phyloP scores from a whole-genome alignment of 2,797 vertebrate species.

The Chrysocyon brachyurus region DNA sequence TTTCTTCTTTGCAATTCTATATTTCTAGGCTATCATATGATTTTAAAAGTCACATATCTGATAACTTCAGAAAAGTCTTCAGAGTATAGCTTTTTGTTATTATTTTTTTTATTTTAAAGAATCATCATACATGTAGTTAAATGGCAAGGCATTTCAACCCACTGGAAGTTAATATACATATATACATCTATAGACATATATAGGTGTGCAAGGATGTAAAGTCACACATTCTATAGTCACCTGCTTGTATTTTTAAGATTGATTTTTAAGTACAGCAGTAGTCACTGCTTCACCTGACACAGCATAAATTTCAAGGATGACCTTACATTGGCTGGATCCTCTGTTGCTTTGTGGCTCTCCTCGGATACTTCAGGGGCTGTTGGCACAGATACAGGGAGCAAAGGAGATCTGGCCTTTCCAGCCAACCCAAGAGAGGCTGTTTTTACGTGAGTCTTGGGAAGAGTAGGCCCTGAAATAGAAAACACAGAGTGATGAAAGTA shows the following conservation, averaged over 20 bases:
- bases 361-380: slow-evolving; percentile 95
- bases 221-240: background rate
- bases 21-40: background rate
- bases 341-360: slow-evolving; percentile 92
- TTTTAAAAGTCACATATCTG: background rate
- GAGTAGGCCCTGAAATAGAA: slow-evolving; percentile 91
- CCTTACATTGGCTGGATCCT: slow-evolving; percentile 95
- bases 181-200: background rate
- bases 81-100: background rate
- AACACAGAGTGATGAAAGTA: background rate
- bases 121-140: background rate
- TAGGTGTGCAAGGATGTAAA: background rate
- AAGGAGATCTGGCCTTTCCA: slow-evolving; percentile 95
- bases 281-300: background rate
- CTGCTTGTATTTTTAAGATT: background rate
- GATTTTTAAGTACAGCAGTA: background rate
- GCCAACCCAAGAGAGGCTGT: slow-evolving; percentile 96
- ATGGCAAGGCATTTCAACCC: background rate
- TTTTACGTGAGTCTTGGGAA: slow-evolving; percentile 96
- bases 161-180: background rate
- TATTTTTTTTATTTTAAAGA: background rate
- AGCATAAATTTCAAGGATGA: background rate
- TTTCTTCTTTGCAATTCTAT: background rate
- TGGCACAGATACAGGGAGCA: slow-evolving; percentile 96
- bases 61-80: background rate